These are phyloP conservation scores for Drosophila peninsularis DNA, from an alignment of 2,888 invertebrate genomes.

Conservation along the genomic window DNA sequence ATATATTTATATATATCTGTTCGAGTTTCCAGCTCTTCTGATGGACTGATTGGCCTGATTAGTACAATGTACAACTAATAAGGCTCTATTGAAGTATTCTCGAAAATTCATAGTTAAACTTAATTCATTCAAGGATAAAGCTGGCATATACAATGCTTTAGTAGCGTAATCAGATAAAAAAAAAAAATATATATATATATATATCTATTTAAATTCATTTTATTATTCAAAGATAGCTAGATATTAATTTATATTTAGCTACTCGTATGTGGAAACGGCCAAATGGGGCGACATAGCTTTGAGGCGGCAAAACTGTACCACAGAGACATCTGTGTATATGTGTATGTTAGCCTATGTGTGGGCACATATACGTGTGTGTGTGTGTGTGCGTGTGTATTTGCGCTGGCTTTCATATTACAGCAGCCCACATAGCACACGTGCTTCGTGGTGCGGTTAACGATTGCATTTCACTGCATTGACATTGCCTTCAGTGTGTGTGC, in stretches of 20 bases:
- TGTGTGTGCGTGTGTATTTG: constrained; percentile 26
- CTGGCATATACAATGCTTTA: too few species aligned
- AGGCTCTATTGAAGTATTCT: too few species aligned
- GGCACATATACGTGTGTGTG: background rate
- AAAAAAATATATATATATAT: too few species aligned
- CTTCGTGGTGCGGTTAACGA: constrained; percentile 58
- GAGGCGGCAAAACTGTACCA: background rate
- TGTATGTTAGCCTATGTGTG: background rate
- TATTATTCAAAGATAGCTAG: too few species aligned
- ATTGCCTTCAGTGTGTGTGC: constrained; percentile 4
- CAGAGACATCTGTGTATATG: background rate
- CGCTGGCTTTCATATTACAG: constrained; percentile 52
- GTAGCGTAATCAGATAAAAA: too few species aligned
- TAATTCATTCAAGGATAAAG: too few species aligned
- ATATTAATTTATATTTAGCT: background rate
- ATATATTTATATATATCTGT: too few species aligned
- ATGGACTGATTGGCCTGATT: too few species aligned
- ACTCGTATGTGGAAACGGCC: background rate
- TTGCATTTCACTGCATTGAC: constrained; percentile 56
- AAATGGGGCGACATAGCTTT: background rate
- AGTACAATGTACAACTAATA: too few species aligned
- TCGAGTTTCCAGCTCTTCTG: too few species aligned
- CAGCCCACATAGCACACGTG: constrained; percentile 51
- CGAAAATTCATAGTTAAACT: too few species aligned
- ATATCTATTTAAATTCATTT: too few species aligned